Evolutionary conservation across 2,888 invertebrate species (phyloP), one percentile per base, ranked within the genome.

Genomic region (Nomada lathburiana): DNA sequence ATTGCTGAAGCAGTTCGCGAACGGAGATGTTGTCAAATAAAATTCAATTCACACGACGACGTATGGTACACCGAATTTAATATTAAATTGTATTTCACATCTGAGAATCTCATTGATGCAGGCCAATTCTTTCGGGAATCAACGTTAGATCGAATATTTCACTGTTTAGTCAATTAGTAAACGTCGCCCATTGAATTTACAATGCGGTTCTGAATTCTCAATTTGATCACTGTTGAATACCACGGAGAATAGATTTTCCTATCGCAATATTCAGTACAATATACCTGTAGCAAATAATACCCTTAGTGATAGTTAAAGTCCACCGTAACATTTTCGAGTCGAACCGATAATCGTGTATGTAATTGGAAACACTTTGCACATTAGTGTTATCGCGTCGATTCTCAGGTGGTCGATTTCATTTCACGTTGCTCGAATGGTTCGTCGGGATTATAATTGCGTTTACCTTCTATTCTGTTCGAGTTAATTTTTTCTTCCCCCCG

Each of bases 371-470:
- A 55, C 64, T 55, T 7, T 59, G 11, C n/a, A 2, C 47, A 7
- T 64, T 29, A 44, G 9, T 18, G 20, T 20, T 47, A 47, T 26
- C 57, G 57, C 29, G 18, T 29, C 20, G 26, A 60, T 52, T 59
- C 44, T 20, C 76, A 13, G 9, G 18, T 23, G 63, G 68, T 59
- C 42, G 29, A 76, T 59, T 76, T 52, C 57, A 64, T 69, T 68
- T 59, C 69, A n/a, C 11, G 16, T 9, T 0, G n/a, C 20, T 29
- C 26, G 60, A 50, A 50, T 26, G 60, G 47, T 13, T 20, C 18
- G 26, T n/a, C 42, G 52, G 2, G 18, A 36, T 1, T 13, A 36
- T 50, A 57, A 53, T 50, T 11, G n/a, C 20, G 53, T 29, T 36
- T 70, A 10, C 13, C 23, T 44, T 26, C 55, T 2, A 23, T 44